Base-by-base conservation (phyloP, 1,140 invertebrate genomes). In the Heliconius melpomene region DNA sequence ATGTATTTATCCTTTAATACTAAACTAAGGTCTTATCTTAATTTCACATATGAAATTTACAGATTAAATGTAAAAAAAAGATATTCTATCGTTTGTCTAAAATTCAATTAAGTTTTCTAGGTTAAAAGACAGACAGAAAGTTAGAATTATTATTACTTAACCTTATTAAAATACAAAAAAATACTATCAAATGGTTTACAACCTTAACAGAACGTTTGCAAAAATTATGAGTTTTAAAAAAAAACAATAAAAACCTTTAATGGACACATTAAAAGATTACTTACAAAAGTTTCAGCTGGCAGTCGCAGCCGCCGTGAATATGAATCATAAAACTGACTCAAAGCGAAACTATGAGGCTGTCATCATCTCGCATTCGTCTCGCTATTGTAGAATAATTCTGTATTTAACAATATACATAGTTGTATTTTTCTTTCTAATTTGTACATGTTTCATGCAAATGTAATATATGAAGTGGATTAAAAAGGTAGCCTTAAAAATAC, bases 271-370 rank as follows among this genome's bases (percentile, higher is more conserved):
- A 75, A 75, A 75, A 75, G 74, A 54, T 60, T 75, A 54, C 54
- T 18, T 32, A 75, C 40, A 57, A 32, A 75, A 75, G 50, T 57
- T 60, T 60, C 26, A 54, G 50, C 38, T 38, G 32, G 26, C 60
- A 66, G 13, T 29, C 74, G 50, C 46, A 36, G 50, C 74, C 29
- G 74, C 50, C 74, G 46, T 75, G 38, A 75, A 75, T 57, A 36
- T 75, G 52, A 29, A 75, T 54, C 74, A 9, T 75, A 75, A 75
- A 66, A 75, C 36, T 72, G 71, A 72, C 38, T 72, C 71, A 72
- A 36, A 36, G 71, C 38, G 26, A 72, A 72, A n/a, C 18, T 72
- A 36, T n/a, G 23, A 72, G 71, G 18, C 29, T 72, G 71, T 72
- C 70, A 72, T 40, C 36, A 72, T 38, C 32, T 72, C 18, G 8